phyloP scores from a whole-genome alignment of 2,888 invertebrate genomes.

The Eristalis pertinax region DNA sequence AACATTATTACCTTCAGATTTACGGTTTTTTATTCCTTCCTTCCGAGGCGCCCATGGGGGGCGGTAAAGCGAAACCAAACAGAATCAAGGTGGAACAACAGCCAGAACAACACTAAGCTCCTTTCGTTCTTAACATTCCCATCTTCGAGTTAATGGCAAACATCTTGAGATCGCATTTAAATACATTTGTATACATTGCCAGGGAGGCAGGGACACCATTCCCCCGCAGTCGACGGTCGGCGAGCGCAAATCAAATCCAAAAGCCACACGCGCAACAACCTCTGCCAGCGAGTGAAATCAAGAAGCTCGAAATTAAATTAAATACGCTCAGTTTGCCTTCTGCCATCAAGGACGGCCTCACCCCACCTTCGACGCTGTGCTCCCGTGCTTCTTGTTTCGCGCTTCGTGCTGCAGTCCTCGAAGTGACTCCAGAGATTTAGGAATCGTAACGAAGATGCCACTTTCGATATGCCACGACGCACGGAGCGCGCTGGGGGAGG shows the following conservation, averaged over 20 bases:
- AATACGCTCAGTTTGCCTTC: conserved; percentile 78
- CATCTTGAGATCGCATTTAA: conserved; percentile 72
- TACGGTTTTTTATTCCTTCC: conserved; percentile 41
- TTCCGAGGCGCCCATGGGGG: neutral
- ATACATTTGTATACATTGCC: conserved; percentile 68
- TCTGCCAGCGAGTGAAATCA: conserved; percentile 74
- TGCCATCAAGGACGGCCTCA: conserved; percentile 45
- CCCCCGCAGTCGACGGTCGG: neutral
- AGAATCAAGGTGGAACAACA: conserved; percentile 68
- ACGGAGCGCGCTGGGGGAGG: conserved; percentile 17
- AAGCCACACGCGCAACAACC: conserved; percentile 69
- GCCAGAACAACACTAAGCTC: conserved; percentile 68
- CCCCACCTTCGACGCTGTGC: conserved; percentile 4
- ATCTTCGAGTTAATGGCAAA: conserved; percentile 71
- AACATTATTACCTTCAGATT: conserved; percentile 70
- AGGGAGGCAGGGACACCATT: conserved; percentile 26
- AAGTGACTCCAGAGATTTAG: conserved; percentile 63
- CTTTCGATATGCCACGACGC: conserved; percentile 36
- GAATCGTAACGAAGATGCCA: conserved; percentile 43
- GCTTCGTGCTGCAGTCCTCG: conserved; percentile 12
- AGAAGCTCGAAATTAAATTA: conserved; percentile 79
- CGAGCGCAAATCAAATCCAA: conserved; percentile 37
- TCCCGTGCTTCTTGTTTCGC: neutral
- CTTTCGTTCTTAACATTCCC: conserved; percentile 65
- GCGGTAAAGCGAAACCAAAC: conserved; percentile 41